Percentiles rank a stretch among this genome's conserved stretches.
phyloP scores from a whole-genome alignment of 2,888 invertebrate genomes.

The Mythimna loreyi region DNA sequence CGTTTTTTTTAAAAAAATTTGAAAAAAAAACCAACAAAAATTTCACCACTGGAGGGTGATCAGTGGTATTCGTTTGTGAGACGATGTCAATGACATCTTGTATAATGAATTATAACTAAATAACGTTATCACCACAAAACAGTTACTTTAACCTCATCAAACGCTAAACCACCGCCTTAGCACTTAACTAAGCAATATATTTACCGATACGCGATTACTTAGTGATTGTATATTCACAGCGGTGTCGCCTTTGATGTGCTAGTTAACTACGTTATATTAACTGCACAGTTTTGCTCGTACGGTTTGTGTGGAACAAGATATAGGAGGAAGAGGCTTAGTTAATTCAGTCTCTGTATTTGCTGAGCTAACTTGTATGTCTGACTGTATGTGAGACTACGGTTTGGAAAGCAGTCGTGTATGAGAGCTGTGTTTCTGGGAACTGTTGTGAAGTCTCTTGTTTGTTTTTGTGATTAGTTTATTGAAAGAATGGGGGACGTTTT shows the following conservation, averaged over 20 bases:
- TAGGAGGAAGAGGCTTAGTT: slow-evolving; percentile 30
- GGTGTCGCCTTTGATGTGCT: slow-evolving; percentile 66
- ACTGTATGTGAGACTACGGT: neutral
- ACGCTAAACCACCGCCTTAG: neutral
- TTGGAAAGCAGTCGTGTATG: neutral
- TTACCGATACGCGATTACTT: slow-evolving; percentile 55
- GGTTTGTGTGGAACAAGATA: slow-evolving; percentile 48
- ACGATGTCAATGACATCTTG: too few species aligned
- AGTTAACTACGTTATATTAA: slow-evolving; percentile 65
- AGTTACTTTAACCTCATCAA: slow-evolving; percentile 4
- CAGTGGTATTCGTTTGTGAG: too few species aligned
- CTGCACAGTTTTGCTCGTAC: slow-evolving; percentile 63
- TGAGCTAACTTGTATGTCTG: neutral
- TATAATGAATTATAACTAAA: too few species aligned
- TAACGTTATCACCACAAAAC: neutral
- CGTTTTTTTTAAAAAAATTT: too few species aligned
- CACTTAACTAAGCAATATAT: slow-evolving; percentile 45
- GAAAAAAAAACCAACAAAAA: too few species aligned
- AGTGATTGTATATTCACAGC: slow-evolving; percentile 64
- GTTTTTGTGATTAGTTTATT: neutral
- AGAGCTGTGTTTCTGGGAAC: neutral
- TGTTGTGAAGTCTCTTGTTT: neutral
- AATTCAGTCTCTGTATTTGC: neutral
- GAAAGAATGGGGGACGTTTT: neutral
- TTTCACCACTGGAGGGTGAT: too few species aligned